Base-by-base conservation (phyloP, 1,140 invertebrate genomes). In the Tachypleus tridentatus region DNA sequence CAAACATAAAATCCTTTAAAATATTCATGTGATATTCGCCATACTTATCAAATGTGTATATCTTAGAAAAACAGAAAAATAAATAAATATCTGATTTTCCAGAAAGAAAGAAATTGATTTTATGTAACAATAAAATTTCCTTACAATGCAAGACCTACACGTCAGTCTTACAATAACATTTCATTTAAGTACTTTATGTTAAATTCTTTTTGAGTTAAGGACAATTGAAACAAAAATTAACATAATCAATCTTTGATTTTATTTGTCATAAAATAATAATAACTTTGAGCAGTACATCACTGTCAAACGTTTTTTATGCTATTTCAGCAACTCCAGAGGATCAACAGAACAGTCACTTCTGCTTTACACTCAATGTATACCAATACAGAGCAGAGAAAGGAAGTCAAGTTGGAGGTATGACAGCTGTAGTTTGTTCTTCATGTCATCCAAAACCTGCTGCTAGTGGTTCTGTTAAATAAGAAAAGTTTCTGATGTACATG, bases 291-390 rank as follows among this genome's bases (percentile, higher is more conserved):
- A 54, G 5, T 49, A 49, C 10, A 7, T 58, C 11, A n/a, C 11
- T 58, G 48, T 29, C 7, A 6, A 50, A 59, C 3, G 29, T 4
- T 4, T 51, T 51, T 0, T 50, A 0, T 4, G 3, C 3, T 4
- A 5, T 60, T 60, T 6, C 51, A 69, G 67, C 64, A 8, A 50
- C 5, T 49, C 85, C 87, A 70, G 86, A 91, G 70, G 83, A 82
- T 53, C 80, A 83, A 69, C 67, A 75, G 49, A 75, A 76, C 11
- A 89, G 91, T 51, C 93, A 97, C 78, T 83, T 97, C 68, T 81
- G 97, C 50, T 97, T 93, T 78, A 97, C 93, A 0, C 80, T 97
- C 49, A 92, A 97, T 77, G 89, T 97, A 52, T 97, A 97, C 77
- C 94, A 97, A 77, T 96, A 97, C 76, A 88, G 90, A 71, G 85